Percentiles rank a stretch among this genome's conserved stretches.
Evolutionary conservation across 2,797 vertebrate genomes (phyloP).

Genomic region (Gephyroberyx darwinii): DNA sequence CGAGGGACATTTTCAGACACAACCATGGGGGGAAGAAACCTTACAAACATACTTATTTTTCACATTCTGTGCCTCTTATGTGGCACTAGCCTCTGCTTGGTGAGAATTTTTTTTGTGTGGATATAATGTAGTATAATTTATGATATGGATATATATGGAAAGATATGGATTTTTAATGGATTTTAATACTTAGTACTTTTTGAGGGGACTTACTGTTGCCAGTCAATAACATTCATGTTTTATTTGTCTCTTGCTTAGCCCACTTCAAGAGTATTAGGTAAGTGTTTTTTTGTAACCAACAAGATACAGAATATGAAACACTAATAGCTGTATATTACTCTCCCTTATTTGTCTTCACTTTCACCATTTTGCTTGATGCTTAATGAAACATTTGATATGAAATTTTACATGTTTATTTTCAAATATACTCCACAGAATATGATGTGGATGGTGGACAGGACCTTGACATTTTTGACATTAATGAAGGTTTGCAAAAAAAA

Average conservation of each 20-base stretch:
- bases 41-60: slow-evolving; percentile 27
- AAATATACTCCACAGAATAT: slow-evolving; percentile 73
- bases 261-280: slow-evolving; percentile 66
- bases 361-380: not conserved
- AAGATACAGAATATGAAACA: not conserved
- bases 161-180: not conserved
- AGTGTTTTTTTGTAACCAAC: slow-evolving; percentile 1
- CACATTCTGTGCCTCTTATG: slow-evolving; percentile 50
- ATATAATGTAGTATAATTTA: not conserved
- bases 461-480: slow-evolving; percentile 92
- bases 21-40: slow-evolving; percentile 58
- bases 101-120: slow-evolving; percentile 57
- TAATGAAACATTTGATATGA: not conserved
- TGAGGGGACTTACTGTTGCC: slow-evolving; percentile 1
- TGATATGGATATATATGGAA: not conserved
- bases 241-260: slow-evolving; percentile 56
- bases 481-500: slow-evolving; percentile 83
- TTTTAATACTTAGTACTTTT: not conserved
- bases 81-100: slow-evolving; percentile 64
- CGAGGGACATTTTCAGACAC: slow-evolving; percentile 10
- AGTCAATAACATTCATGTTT: slow-evolving; percentile 8
- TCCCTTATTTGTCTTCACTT: not conserved
- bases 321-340: not conserved
- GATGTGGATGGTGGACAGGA: slow-evolving; percentile 87
- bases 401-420: not conserved